phyloP scores from a whole-genome alignment of 2,113 vertebrate species.

The Todiramphus chloris region DNA sequence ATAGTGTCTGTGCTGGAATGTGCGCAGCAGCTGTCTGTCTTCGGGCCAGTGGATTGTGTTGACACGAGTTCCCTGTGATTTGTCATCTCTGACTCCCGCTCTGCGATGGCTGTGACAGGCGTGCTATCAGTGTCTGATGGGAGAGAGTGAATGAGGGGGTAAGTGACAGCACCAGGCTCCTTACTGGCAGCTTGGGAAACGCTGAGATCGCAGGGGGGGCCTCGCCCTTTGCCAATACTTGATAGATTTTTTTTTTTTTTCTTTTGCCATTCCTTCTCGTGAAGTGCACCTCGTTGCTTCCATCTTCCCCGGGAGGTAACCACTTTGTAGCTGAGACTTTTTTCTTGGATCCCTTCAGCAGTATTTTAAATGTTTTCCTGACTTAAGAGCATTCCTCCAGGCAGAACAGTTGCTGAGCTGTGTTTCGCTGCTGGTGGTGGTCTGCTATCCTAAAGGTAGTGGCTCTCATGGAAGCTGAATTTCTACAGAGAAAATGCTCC shows the following conservation, averaged over 20 bases:
- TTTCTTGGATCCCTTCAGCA: too few relatives aligned
- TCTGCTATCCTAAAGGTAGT: background rate
- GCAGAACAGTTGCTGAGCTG: background rate
- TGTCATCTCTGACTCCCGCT: conserved; percentile 52
- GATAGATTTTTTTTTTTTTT: background rate
- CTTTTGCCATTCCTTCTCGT: rapidly evolving
- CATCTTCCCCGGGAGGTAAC: rapidly evolving
- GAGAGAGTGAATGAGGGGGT: background rate
- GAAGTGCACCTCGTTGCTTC: background rate
- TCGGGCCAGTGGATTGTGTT: conserved; percentile 57
- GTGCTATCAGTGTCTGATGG: conserved; percentile 44
- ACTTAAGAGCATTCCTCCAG: background rate
- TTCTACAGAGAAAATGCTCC: background rate
- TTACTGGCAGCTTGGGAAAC: conserved; percentile 8
- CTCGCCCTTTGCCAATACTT: background rate
- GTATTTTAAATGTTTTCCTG: rapidly evolving
- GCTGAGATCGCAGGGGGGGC: background rate
- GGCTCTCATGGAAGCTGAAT: background rate
- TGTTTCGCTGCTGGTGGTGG: background rate
- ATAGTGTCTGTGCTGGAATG: conserved; percentile 52
- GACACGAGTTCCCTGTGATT: conserved; percentile 61
- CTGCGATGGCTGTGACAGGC: conserved; percentile 45
- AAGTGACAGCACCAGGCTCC: conserved; percentile 24
- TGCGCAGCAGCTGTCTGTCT: conserved; percentile 66
- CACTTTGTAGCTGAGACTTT: background rate